Conservation (phyloP, 2,113 vertebrate species). For the Edolisoma coerulescens region DNA sequence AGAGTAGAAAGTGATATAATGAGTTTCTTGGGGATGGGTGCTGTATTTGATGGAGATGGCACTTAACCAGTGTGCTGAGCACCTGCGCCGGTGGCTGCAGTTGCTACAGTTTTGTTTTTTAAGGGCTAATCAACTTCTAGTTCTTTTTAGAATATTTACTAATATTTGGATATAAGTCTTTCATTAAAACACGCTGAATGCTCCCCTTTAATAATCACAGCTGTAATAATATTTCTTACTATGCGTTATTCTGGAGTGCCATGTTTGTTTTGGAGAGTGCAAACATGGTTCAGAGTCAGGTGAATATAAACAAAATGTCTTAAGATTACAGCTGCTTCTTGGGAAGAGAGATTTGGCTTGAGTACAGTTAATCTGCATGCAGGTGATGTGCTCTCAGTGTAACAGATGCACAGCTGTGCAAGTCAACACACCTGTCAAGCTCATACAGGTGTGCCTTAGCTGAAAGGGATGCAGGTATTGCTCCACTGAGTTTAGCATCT, state of each 20-base stretch:
- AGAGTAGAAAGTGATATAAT: accelerated
- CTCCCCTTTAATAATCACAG: background rate
- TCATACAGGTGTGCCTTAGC: background rate
- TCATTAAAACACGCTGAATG: accelerated
- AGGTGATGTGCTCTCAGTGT: background rate
- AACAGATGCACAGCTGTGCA: background rate
- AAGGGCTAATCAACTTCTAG: background rate
- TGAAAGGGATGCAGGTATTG: background rate
- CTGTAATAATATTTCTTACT: background rate
- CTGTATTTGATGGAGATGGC: background rate
- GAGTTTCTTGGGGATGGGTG: background rate
- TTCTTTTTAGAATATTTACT: background rate
- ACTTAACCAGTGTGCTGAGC: background rate
- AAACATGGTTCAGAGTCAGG: background rate
- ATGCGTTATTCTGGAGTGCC: accelerated
- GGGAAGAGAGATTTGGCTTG: background rate
- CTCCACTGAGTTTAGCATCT: background rate
- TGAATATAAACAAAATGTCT: background rate
- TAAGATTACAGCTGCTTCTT: background rate
- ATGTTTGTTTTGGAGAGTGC: background rate
- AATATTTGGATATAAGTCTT: too few species aligned
- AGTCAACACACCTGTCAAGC: background rate
- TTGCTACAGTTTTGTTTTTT: background rate
- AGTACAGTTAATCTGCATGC: accelerated
- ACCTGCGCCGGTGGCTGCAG: background rate